Evolutionary conservation across 2,113 vertebrate species (phyloP).

Genomic region (Myocastor coypus): DNA sequence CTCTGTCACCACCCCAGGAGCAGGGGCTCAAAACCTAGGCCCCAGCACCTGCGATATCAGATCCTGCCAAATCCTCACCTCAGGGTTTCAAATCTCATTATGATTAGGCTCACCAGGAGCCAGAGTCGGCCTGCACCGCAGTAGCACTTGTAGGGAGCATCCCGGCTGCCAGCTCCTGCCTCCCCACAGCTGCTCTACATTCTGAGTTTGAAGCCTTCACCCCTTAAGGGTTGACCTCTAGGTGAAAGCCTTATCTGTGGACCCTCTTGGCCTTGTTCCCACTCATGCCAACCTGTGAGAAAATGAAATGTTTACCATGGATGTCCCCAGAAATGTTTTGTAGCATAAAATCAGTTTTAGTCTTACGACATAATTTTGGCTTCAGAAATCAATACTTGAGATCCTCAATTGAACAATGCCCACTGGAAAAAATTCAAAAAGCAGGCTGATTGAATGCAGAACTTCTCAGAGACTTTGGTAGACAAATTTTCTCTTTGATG

Average conservation of each 20-base stretch:
- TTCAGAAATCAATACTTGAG: constrained; percentile 48
- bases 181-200: neutral
- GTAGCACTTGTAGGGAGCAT: neutral
- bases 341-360: neutral
- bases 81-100: neutral
- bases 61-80: neutral
- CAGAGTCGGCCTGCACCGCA: neutral
- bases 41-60: neutral
- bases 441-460: neutral
- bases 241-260: neutral
- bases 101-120: neutral
- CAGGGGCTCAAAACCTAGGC: neutral
- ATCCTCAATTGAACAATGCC: neutral
- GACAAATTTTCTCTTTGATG: neutral
- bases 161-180: neutral
- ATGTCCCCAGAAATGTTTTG: constrained; percentile 11
- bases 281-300: neutral
- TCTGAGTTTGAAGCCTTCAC: constrained; percentile 34
- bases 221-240: constrained; percentile 62
- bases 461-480: constrained; percentile 12
- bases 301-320: neutral
- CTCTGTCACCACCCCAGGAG: too few species aligned
- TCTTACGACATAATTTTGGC: constrained; percentile 39
- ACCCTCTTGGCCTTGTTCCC: neutral
- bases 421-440: neutral